Conservation (phyloP, 1,140 invertebrate species). For the Lethocerus indicus region DNA sequence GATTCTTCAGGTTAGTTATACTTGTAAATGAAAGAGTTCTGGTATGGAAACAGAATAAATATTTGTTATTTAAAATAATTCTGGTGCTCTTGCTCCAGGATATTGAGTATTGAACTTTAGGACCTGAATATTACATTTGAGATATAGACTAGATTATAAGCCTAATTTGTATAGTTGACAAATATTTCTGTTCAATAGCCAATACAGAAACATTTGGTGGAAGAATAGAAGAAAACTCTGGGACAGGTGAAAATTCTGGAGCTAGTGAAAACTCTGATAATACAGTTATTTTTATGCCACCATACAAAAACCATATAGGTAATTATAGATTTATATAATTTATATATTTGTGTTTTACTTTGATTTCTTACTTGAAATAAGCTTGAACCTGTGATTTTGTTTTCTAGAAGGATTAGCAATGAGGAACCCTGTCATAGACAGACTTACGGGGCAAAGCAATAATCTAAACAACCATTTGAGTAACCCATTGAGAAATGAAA, state of each 20-base stretch:
- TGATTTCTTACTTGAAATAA: neutral
- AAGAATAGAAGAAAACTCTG: constrained; percentile 8
- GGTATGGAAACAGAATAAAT: too few relatives aligned
- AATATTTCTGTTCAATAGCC: constrained; percentile 12
- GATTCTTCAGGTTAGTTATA: constrained; percentile 23
- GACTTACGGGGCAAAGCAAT: constrained; percentile 51
- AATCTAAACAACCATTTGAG: constrained; percentile 22
- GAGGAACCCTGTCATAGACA: constrained; percentile 66
- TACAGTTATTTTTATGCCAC: constrained; percentile 41
- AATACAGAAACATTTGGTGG: constrained; percentile 21
- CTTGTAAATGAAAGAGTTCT: too few relatives aligned
- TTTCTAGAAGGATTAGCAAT: constrained; percentile 16
- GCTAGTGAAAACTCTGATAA: constrained; percentile 39
- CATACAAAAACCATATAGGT: constrained; percentile 13
- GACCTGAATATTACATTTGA: too few relatives aligned
- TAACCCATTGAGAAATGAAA: constrained; percentile 52
- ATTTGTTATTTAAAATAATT: too few relatives aligned
- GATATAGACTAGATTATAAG: too few relatives aligned
- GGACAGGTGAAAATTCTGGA: constrained; percentile 25
- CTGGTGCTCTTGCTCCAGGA: too few relatives aligned
- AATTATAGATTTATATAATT: too few relatives aligned
- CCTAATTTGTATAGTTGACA: too few relatives aligned
- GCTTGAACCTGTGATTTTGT: constrained; percentile 5
- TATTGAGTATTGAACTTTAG: too few relatives aligned
- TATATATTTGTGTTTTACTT: neutral